Base-by-base conservation (phyloP, 2,113 vertebrate species). In the Isichthys henryi region DNA sequence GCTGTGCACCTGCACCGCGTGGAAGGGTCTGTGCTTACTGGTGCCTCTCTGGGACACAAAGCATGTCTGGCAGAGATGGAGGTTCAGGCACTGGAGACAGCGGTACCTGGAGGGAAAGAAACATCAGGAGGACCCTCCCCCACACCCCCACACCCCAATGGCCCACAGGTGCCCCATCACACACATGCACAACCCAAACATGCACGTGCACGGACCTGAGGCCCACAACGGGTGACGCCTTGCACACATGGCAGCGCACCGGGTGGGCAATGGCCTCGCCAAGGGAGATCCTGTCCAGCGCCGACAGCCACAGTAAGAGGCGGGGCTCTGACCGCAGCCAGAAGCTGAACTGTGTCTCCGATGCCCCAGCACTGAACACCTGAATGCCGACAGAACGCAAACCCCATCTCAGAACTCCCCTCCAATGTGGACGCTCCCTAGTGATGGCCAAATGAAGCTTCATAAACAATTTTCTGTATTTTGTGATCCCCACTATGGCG, bases 21-120 rank as follows among this genome's bases (percentile, higher is more conserved):
- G 97, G 39, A 94, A 95, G 5, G 49, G 93, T 92, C 96, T 96
- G 92, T 96, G 97, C 87, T 94, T 96, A 80, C 94, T 94, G 21
- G 91, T 94, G 82, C 95, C 91, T 90, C 87, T 92, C 43, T 95
- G 92, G 0, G 93, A 95, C 85, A 97, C 92, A 94, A 97, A 98
- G 91, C 97, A 98, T 77, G 80, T 93, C 91, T 97, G 97, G 93
- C 97, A 98, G 92, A 97, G 91, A 66, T 97, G 96, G 90, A 97
- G 94, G 91, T 95, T 95, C 58, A 97, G 92, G 92, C 97, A 97
- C 92, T 96, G 98, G 90, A 97, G 92, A 93, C 97, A 98, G 87
- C 92, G 93, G 93, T 96, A 97, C 92, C 97, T 98, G 92, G 31
- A 88, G 90, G 86, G 66, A 31, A 89, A 62, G 56, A 91, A 87